Base-by-base conservation (phyloP, 2,797 vertebrate genomes). In the Danionella dracula region DNA sequence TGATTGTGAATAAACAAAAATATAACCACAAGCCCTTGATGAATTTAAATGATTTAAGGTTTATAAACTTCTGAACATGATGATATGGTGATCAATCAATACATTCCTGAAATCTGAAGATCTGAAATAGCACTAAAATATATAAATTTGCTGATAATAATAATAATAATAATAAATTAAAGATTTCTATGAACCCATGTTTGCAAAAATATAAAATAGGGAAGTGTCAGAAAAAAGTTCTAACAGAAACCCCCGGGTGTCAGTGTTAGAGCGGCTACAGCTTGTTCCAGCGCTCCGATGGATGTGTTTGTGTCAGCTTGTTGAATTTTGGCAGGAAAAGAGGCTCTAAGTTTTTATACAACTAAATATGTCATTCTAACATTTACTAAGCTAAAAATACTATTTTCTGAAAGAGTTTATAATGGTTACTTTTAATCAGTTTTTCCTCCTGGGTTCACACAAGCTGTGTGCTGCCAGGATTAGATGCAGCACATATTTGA, bases 201-300 rank as follows among this genome's bases (percentile, higher is more conserved):
- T 19, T 0, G n/a, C 20, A 42, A 19, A 4, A 9, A 10, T 2
- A 17, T n/a, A 5, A 8, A 44, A 27, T 40, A 56, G n/a, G 1
- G 1, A 29, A 49, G 19, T 7, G 44, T 44, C 34, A 45, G n/a
- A 23, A 20, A 63, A 58, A 53, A 72, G 44, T 72, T 31, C 49
- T 46, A 15, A 9, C 35, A 63, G 45, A 37, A 49, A 46, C 59
- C 72, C 19, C 72, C 63, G 69, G 75, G 57, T 77, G 75, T 67
- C 75, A 77, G 57, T 77, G 59, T 60, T 41, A 69, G 53, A 63
- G 34, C 50, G 31, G 37, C 8, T 50, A 59, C 5, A 5, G 10
- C 44, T 13, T 34, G 16, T 15, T 10, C 16, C 5, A n/a, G 38
- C 12, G 0, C 16, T 37, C 17, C 11, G 13, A 35, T 57, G 48